Base-by-base conservation (phyloP, 2,113 vertebrate genomes). In the Zosterops japonicus region DNA sequence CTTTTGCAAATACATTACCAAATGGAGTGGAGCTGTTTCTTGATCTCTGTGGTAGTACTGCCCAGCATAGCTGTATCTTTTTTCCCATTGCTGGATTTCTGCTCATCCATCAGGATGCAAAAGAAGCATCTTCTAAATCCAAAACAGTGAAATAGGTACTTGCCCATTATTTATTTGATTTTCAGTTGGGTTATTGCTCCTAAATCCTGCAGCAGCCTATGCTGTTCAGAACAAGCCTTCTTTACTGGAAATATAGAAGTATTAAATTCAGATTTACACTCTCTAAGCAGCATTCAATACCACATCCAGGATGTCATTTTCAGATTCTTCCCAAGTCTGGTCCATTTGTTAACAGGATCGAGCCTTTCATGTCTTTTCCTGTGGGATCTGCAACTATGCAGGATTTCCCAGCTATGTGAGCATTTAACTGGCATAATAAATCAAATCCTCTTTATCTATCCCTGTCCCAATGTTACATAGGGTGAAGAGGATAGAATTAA, bases 341-440 rank as follows among this genome's bases (percentile, higher is more conserved):
- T 52, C 67, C 46, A 14, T 41, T 41, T 0, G 0, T 53, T 53
- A 41, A 25, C 8, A 46, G 24, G 17, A 39, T 47, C 0, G 0
- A 67, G 33, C 13, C 24, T 44, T 74, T 23, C 23, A 8, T 59
- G 33, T 8, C 31, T 59, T 60, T 75, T 53, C 33, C 7, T 29
- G 10, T 25, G 46, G 42, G 28, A 39, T 53, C 20, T 75, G 33
- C 39, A 75, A 18, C 16, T n/a, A 9, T 52, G 53, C 23, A 46
- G 14, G 33, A 11, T 74, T 89, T 59, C 69, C n/a, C n/a, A 60
- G 16, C 27, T 46, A 21, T 60, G 4, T 60, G 16, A 68, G 39
- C 16, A 29, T 39, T 75, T 52, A 39, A 46, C 16, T 29, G 46
- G 13, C 28, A 75, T 59, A 59, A 46, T 53, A 41, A 52, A 75